A percentile compares a stretch with the other conserved stretches of the same genome.
Evolutionary conservation across 1,140 invertebrate genomes (phyloP).

Genomic region (Plectrocnemia conspersa): DNA sequence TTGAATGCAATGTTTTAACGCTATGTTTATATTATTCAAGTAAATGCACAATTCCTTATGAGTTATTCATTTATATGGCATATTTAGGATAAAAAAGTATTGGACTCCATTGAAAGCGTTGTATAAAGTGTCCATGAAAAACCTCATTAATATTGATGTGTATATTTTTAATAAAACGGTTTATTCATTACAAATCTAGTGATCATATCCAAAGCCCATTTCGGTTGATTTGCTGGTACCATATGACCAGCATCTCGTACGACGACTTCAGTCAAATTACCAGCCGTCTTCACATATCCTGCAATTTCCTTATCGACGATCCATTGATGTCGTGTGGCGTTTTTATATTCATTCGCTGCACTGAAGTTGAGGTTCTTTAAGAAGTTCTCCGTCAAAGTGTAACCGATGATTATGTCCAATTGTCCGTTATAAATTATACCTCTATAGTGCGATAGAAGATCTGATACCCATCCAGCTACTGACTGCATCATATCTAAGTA

Average conservation of each 20-base stretch:
- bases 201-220: conserved; percentile 72
- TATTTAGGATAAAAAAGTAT: no score
- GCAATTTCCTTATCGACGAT: conserved; percentile 64
- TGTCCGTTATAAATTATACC: conserved; percentile 78
- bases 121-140: no score
- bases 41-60: no score
- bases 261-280: conserved; percentile 73
- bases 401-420: conserved; percentile 79
- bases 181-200: conserved; percentile 68
- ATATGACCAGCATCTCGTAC: conserved; percentile 80
- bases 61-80: no score
- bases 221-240: conserved; percentile 76
- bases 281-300: conserved; percentile 70
- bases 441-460: conserved; percentile 63
- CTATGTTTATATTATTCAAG: no score
- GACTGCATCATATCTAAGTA: conserved; percentile 79
- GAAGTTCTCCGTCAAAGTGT: conserved; percentile 71
- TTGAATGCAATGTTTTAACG: no score
- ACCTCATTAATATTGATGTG: no score
- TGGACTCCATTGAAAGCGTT: no score
- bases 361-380: conserved; percentile 64
- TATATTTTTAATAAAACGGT: conserved; percentile 34
- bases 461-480: conserved; percentile 67
- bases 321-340: conserved; percentile 63
- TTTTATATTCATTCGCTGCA: conserved; percentile 60